Conservation (phyloP, 2,888 invertebrate species). For the Brenthis ino region DNA sequence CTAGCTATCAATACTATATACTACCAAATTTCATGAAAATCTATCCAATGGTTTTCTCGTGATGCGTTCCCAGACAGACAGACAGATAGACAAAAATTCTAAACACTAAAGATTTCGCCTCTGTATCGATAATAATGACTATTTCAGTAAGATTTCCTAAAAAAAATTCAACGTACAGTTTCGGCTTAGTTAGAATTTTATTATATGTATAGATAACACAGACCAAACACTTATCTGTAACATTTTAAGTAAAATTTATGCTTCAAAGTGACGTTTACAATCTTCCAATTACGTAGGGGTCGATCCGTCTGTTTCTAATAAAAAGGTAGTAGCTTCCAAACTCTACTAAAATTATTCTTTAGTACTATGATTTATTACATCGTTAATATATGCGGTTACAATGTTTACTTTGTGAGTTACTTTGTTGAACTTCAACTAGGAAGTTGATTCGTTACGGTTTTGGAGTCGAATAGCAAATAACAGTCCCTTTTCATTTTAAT, state of each 20-base stretch:
- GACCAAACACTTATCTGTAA: slow-evolving; percentile 17
- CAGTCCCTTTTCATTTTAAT: neutral
- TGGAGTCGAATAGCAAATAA: neutral
- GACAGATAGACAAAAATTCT: no score
- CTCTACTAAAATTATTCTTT: slow-evolving; percentile 46
- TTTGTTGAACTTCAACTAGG: slow-evolving; percentile 23
- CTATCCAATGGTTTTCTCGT: no score
- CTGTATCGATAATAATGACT: no score
- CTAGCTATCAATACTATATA: no score
- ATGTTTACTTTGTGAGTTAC: slow-evolving; percentile 37
- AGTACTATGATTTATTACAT: slow-evolving; percentile 53
- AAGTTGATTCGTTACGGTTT: slow-evolving; percentile 17
- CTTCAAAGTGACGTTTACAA: slow-evolving; percentile 24
- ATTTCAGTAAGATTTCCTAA: no score
- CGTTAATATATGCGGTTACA: slow-evolving; percentile 45
- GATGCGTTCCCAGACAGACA: no score
- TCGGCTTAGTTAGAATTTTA: no score
- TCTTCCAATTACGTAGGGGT: slow-evolving; percentile 31
- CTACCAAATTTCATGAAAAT: no score
- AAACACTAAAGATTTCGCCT: no score
- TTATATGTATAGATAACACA: neutral
- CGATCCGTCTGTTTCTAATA: slow-evolving; percentile 61
- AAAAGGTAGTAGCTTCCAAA: slow-evolving; percentile 55
- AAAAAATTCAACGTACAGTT: no score
- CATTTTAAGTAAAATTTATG: slow-evolving; percentile 20